A percentile compares a stretch with the other conserved stretches of the same genome.
Conservation (phyloP, 2,888 invertebrate genomes). For the Ramazzottius varieornatus region DNA sequence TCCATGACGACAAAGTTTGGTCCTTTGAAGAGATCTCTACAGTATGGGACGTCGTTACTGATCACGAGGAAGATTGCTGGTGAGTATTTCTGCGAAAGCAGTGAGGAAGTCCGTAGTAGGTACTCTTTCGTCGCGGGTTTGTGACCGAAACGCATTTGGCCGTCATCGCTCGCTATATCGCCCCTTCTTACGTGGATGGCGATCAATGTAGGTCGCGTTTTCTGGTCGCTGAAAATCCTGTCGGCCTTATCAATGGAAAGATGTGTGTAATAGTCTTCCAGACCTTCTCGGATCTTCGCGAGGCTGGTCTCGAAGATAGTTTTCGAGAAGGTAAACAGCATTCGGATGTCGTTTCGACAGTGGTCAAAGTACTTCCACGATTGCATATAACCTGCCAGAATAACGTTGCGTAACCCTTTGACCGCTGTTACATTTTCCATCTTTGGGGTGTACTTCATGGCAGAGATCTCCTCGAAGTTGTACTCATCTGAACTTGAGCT, state of each 20-base stretch:
- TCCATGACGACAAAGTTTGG: background rate
- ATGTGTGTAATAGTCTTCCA: background rate
- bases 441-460: background rate
- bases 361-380: slow-evolving; percentile 16
- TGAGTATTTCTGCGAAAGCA: slow-evolving; percentile 13
- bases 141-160: slow-evolving; percentile 13
- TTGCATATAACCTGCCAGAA: slow-evolving; percentile 14
- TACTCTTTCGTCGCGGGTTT: slow-evolving; percentile 13
- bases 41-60: slow-evolving; percentile 15
- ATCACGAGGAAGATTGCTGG: slow-evolving; percentile 13
- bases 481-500: no score
- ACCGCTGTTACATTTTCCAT: background rate
- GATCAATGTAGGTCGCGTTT: slow-evolving; percentile 7
- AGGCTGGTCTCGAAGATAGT: slow-evolving; percentile 6
- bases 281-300: background rate
- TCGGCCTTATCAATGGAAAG: background rate
- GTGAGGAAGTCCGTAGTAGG: slow-evolving; percentile 14
- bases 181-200: slow-evolving; percentile 16
- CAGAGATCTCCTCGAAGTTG: background rate
- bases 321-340: slow-evolving; percentile 13
- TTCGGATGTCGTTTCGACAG: slow-evolving; percentile 10
- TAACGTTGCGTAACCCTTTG: slow-evolving; percentile 1
- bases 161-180: slow-evolving; percentile 13
- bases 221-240: no score
- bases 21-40: background rate